Evolutionary conservation across 2,113 vertebrate species (phyloP), one percentile per base, ranked within the genome.

Genomic region (Ochotona princeps): DNA sequence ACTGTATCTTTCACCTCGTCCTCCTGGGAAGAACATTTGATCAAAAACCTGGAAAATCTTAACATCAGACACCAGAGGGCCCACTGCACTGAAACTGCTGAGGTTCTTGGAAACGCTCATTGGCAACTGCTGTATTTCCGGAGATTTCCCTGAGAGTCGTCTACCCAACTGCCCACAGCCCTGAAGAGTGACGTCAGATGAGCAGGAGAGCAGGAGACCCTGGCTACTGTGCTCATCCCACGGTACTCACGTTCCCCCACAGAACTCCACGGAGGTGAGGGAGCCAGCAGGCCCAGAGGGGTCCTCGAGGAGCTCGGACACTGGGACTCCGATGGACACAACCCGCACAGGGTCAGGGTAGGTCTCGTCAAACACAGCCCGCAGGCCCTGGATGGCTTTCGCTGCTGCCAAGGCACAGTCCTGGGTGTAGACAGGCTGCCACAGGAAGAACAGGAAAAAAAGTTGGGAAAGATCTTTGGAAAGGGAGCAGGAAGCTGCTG

Each of bases 291-390:
- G 97, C 14, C 99, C 98, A 1, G 98, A 98, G 23, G 99, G 99
- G 95, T 99, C 99, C 0, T 98, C 98, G 96, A 99, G 97, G 94
- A 99, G 98, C 32, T 99, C 98, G 38, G 98, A 98, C 28, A 99
- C 99, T 0, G 99, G 99, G 61, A 99, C 96, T 10, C 99, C 99
- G 17, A 99, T 98, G 0, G 99, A 99, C 82, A 99, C 99, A 0
- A 99, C 99, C 2, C 99, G 98, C 47, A 99, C 99, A 0, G 99
- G 99, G 96, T 99, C 99, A 0, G 99, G 99, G 93, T 99, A 99
- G 1, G 99, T 99, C 97, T 99, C 99, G 0, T 99, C 99, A 85
- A 99, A 99, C 87, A 99, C 99, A 0, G 99, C 99, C 3, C 99
- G 98, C 96, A 99, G 97, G 11, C 99, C 99, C 96, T 99, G 99